Base-by-base conservation (phyloP, 2,113 vertebrate genomes). In the Recurvirostra avosetta region DNA sequence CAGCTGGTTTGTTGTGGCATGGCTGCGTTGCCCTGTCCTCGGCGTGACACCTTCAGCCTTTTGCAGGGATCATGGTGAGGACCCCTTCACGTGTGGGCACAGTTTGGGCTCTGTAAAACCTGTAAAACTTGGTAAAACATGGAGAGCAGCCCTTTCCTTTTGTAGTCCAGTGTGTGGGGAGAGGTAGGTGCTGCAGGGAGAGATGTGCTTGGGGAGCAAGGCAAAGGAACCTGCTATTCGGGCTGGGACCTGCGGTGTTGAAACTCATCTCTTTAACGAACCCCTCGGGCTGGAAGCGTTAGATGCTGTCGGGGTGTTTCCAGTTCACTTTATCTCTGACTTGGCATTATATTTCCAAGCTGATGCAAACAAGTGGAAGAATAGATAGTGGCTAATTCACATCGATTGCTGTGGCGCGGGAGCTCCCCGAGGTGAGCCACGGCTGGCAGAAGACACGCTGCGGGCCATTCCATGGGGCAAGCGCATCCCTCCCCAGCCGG, bases 1-100 rank as follows among this genome's bases (percentile, higher is more conserved):
- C 84, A 87, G 25, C 38, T 78, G 47, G n/a, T 47, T 88, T 63
- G n/a, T 80, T 0, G 0, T 52, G 23, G 9, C 32, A 23, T 0
- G 2, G 30, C 34, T 47, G n/a, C 2, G 0, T 0, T 1, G 38
- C 30, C 27, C 29, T 3, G 0, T 68, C 43, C 53, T 80, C 2
- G 3, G n/a, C 52, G 67, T 72, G 65, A 50, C 29, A 4, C 15
- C 21, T 0, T 15, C 52, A 82, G 21, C 23, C 3, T 83, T 79
- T 45, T 41, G 27, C 2, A 9, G 68, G 50, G 40, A 38, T 21
- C 0, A 0, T 49, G 25, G 18, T 61, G 62, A 9, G 52, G 16
- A 52, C 8, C 12, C 29, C 7, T 18, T 29, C 23, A 25, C 0
- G 0, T 13, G 13, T 36, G 49, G 36, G 47, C 27, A 27, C 15